phyloP scores from a whole-genome alignment of 2,888 invertebrate species.

The Parnassius mnemosyne region DNA sequence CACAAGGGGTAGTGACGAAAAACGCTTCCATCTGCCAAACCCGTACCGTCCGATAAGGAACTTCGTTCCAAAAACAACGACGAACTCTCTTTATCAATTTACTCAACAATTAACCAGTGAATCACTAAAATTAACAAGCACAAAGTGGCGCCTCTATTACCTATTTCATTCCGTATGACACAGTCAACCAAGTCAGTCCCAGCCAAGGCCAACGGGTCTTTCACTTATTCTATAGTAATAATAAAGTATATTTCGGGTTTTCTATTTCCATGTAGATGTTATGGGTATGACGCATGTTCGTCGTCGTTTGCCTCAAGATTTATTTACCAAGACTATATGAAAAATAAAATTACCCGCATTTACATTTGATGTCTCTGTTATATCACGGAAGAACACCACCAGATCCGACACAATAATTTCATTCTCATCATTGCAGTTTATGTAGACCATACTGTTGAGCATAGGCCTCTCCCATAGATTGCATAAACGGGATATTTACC shows the following conservation, averaged over 20 bases:
- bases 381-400: no score
- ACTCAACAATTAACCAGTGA: background rate
- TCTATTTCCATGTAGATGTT: conserved; percentile 17
- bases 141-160: background rate
- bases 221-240: conserved; percentile 4
- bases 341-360: background rate
- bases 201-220: conserved; percentile 17
- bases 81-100: background rate
- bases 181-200: conserved; percentile 1
- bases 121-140: background rate
- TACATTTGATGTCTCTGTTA: no score
- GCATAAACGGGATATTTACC: no score
- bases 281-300: conserved; percentile 4
- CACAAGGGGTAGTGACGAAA: no score
- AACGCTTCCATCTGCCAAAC: no score
- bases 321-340: background rate
- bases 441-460: no score
- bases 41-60: no score
- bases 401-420: no score
- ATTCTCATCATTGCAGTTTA: no score
- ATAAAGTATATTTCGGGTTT: conserved; percentile 7
- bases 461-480: no score
- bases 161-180: background rate
- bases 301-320: conserved; percentile 2
- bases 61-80: background rate